These are phyloP conservation scores for Mesitornis unicolor DNA, from an alignment of 2,113 vertebrate genomes.

Conservation along the genomic window DNA sequence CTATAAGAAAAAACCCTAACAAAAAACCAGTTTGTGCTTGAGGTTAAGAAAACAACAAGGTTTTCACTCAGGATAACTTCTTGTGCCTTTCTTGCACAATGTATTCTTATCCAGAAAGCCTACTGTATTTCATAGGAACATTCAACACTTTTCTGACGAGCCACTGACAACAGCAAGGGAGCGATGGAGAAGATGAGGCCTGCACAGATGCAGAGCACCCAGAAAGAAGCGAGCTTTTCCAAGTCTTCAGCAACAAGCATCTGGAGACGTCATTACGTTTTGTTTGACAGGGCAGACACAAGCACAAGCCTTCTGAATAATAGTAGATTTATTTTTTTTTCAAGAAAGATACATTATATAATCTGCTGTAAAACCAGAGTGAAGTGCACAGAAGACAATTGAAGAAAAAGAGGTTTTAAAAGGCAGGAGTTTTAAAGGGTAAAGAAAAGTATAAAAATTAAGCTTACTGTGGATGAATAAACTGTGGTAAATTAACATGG, in stretches of 20 bases:
- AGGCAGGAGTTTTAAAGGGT: neutral
- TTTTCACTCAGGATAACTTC: neutral
- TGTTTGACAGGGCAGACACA: neutral
- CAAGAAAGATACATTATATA: neutral
- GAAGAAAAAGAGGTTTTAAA: neutral
- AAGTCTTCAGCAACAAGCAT: neutral
- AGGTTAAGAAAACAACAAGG: neutral
- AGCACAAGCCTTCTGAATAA: neutral
- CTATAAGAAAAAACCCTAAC: neutral
- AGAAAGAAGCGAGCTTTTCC: neutral
- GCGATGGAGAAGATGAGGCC: neutral
- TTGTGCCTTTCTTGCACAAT: neutral
- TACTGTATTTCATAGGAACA: neutral
- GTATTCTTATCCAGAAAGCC: neutral
- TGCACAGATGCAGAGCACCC: neutral
- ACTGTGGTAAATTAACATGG: neutral
- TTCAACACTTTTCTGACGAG: neutral
- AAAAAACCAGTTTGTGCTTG: neutral
- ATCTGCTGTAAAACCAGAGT: neutral
- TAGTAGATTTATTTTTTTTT: neutral
- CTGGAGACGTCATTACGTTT: neutral
- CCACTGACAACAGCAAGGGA: neutral
- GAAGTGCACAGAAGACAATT: neutral
- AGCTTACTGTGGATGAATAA: fast-evolving
- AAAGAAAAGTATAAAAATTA: neutral